Conservation (phyloP, 2,888 invertebrate species). For the Cistogaster globosa region DNA sequence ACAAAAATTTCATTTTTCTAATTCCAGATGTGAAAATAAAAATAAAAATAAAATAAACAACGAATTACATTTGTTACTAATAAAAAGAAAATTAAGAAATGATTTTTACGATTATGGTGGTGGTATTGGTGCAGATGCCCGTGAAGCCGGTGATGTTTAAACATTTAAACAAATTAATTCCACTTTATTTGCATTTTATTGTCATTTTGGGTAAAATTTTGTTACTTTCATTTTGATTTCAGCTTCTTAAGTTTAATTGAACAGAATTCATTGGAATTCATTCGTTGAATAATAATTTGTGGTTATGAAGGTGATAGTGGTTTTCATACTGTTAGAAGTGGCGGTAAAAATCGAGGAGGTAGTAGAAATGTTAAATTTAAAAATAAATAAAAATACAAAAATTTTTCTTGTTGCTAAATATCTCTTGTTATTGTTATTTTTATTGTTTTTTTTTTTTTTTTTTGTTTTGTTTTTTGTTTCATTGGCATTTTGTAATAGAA, state of each 20-base stretch:
- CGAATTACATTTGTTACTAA: constrained; percentile 1
- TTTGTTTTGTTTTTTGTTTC: constrained; percentile 44
- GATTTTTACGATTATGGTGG: constrained; percentile 51
- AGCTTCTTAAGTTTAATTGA: constrained; percentile 19
- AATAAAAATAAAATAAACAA: background rate
- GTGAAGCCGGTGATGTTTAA: background rate
- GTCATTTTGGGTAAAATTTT: constrained; percentile 28
- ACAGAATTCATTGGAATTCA: constrained; percentile 42
- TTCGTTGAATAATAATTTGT: constrained; percentile 16
- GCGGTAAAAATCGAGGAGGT: background rate
- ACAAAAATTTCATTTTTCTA: background rate
- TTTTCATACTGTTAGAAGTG: background rate
- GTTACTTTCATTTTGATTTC: background rate
- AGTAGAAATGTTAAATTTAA: constrained; percentile 24
- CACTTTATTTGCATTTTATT: constrained; percentile 53
- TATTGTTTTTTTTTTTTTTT: constrained; percentile 6
- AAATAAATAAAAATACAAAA: background rate
- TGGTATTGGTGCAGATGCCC: too few relatives aligned
- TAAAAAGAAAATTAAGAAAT: constrained; percentile 48
- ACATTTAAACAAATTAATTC: constrained; percentile 50
- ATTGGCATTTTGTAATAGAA: constrained; percentile 71
- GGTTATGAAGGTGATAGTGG: constrained; percentile 36
- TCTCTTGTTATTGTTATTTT: background rate
- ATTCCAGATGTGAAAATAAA: background rate
- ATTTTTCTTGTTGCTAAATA: constrained; percentile 12